phyloP scores from a whole-genome alignment of 1,140 invertebrate species.

The Manduca sexta region DNA sequence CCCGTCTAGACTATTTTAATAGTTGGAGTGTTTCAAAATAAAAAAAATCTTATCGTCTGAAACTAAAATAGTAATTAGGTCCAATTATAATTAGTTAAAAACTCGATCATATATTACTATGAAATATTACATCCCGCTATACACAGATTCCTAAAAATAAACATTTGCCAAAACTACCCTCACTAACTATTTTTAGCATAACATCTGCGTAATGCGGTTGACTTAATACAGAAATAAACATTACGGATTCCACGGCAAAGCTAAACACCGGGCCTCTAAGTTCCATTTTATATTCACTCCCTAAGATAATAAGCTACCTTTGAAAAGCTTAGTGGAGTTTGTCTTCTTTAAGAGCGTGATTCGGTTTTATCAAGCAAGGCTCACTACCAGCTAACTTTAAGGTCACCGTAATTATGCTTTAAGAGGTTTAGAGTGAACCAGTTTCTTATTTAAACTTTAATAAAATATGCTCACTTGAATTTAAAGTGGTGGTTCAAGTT shows the following conservation, averaged over 20 bases:
- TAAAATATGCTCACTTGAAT: constrained; percentile 30
- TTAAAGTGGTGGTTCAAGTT: constrained; percentile 4
- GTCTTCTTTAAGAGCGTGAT: constrained; percentile 14
- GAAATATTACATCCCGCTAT: too few species aligned
- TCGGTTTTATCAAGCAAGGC: constrained; percentile 11
- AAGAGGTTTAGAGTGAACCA: constrained; percentile 17
- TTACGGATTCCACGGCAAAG: constrained; percentile 9
- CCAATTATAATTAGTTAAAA: too few species aligned
- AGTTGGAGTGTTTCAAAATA: too few species aligned
- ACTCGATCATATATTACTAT: too few species aligned
- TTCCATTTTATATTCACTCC: constrained; percentile 9
- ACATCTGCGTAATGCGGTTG: too few species aligned
- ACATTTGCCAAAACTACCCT: too few species aligned
- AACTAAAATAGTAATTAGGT: too few species aligned
- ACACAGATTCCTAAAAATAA: too few species aligned
- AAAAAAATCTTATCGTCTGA: too few species aligned
- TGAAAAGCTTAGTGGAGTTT: constrained; percentile 16
- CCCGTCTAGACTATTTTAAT: too few species aligned
- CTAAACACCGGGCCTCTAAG: background rate
- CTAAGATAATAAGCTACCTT: constrained; percentile 18
- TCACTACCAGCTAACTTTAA: constrained; percentile 15
- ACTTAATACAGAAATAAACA: constrained; percentile 3
- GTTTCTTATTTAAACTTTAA: constrained; percentile 22
- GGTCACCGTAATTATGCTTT: constrained; percentile 12
- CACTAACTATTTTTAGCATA: too few species aligned